phyloP scores from a whole-genome alignment of 2,888 invertebrate genomes.

The Autographa pulchrina region DNA sequence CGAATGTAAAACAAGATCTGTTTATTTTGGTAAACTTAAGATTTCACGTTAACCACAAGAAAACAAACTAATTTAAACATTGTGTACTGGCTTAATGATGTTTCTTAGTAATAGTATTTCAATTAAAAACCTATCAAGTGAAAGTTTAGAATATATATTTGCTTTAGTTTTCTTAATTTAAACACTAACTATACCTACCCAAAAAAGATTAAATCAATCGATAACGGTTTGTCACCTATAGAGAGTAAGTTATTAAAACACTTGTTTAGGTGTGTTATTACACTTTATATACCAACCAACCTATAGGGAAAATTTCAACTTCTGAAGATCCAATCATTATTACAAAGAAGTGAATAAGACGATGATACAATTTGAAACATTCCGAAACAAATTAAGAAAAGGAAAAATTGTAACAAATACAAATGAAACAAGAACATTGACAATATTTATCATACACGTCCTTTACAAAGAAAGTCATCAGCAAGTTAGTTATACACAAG shows the following conservation, averaged over 20 bases:
- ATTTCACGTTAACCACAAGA: slow-evolving; percentile 38
- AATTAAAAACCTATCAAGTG: background rate
- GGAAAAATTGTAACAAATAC: background rate
- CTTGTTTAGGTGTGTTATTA: no score
- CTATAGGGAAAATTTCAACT: no score
- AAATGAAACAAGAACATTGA: background rate
- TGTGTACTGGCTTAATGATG: slow-evolving; percentile 8
- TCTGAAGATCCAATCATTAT: no score
- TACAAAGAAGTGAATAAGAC: background rate
- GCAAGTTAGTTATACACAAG: slow-evolving; percentile 21
- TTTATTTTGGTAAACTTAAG: slow-evolving; percentile 34
- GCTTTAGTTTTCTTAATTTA: background rate
- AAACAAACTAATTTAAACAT: slow-evolving; percentile 29
- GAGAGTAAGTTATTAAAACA: no score
- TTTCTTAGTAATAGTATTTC: background rate
- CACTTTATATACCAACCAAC: no score
- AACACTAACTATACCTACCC: no score
- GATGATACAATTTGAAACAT: background rate
- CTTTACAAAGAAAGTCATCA: slow-evolving; percentile 27
- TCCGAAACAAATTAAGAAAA: background rate
- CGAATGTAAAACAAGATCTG: background rate
- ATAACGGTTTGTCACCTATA: no score
- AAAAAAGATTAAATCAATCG: no score
- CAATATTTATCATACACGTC: slow-evolving; percentile 14
- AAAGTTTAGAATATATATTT: background rate